A percentile compares a stretch with the other conserved stretches of the same genome.
phyloP scores from a whole-genome alignment of 2,113 vertebrate genomes.

The Gracilinanus agilis region DNA sequence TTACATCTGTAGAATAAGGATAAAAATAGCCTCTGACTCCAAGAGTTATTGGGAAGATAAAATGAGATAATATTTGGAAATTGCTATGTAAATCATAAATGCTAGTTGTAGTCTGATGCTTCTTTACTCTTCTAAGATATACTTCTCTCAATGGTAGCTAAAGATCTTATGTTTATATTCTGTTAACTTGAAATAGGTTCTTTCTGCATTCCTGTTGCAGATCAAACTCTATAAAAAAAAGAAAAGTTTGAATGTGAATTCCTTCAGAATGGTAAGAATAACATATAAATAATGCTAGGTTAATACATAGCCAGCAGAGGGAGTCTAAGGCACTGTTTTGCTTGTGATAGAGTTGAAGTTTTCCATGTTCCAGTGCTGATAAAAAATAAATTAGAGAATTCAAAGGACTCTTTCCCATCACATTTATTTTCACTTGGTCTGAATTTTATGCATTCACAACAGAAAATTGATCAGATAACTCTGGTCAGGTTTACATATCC shows the following conservation, averaged over 20 bases:
- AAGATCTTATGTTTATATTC: neutral
- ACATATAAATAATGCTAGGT: conserved; percentile 39
- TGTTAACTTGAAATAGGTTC: conserved; percentile 6
- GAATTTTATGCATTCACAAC: neutral
- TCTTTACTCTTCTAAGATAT: neutral
- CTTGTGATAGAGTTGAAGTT: conserved; percentile 38
- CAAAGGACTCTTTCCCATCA: conserved; percentile 44
- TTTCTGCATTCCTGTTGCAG: conserved; percentile 17
- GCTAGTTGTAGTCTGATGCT: neutral
- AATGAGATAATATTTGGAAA: neutral
- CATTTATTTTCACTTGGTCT: conserved; percentile 17
- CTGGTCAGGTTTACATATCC: neutral
- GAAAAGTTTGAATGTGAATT: neutral
- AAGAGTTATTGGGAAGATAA: neutral
- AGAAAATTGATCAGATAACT: conserved; percentile 42
- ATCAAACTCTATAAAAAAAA: neutral
- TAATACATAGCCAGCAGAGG: conserved; percentile 71
- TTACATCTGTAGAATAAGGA: neutral
- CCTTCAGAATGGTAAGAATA: neutral
- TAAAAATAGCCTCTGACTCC: neutral
- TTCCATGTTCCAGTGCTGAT: conserved; percentile 2
- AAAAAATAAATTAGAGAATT: conserved; percentile 44
- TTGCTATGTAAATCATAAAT: neutral
- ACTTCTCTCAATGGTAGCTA: neutral
- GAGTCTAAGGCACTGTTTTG: conserved; percentile 64